These are phyloP conservation scores for Premnoplex brunnescens DNA, from an alignment of 2,797 vertebrate species.

Conservation along the genomic window DNA sequence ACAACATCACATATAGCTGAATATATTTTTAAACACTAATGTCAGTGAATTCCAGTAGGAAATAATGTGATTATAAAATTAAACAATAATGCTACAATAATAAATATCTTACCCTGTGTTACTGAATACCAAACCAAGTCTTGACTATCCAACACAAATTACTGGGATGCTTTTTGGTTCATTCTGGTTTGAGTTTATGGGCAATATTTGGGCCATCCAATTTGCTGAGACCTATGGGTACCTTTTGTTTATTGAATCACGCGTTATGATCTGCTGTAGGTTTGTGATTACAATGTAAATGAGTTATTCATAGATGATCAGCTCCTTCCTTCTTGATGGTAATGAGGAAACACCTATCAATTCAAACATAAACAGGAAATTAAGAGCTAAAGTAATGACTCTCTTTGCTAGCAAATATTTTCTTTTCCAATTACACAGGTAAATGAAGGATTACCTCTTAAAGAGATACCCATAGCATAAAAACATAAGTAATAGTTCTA, in stretches of 20 bases:
- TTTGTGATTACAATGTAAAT: background rate
- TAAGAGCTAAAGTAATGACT: background rate
- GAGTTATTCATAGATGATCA: background rate
- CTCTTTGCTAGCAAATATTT: constrained; percentile 6
- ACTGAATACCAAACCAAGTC: background rate
- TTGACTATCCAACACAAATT: background rate
- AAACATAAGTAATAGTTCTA: background rate
- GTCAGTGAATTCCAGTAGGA: background rate
- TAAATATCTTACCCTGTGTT: background rate
- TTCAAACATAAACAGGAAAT: constrained; percentile 19
- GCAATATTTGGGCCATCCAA: background rate
- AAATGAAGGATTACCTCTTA: background rate
- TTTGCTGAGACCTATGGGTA: background rate
- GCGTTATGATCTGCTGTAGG: background rate
- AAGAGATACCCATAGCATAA: background rate
- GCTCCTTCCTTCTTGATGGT: constrained; percentile 2
- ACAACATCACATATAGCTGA: background rate
- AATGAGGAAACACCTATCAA: constrained; percentile 23
- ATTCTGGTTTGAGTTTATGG: background rate
- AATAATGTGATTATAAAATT: background rate
- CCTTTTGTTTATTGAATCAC: background rate
- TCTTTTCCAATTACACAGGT: background rate
- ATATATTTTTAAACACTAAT: background rate
- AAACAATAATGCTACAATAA: background rate
- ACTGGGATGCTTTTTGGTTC: background rate